Base-by-base conservation (phyloP, 2,797 vertebrate species). In the Anguilla marmorata region DNA sequence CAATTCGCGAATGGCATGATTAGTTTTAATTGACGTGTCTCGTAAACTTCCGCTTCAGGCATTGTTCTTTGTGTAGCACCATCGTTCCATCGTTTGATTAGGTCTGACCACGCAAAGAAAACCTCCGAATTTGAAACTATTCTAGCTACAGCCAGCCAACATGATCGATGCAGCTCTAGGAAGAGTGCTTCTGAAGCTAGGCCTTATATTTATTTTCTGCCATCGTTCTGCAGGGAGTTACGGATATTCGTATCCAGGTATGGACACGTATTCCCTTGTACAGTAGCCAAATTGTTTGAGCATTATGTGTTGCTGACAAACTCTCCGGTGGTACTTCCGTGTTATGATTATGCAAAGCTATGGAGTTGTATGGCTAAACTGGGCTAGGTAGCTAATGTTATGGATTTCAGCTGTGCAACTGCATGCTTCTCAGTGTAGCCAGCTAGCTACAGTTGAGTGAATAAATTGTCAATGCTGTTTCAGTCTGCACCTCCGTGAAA, bases 111-210 rank as follows among this genome's bases (percentile, higher is more conserved):
- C 30, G 12, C 33, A 74, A 45, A 1, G 33, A 76, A 86, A 50
- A 5, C 33, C 89, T 87, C 90, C 54, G 89, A 90, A 90, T 93
- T 91, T 93, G 88, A 93, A 93, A 92, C 30, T 86, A n/a, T 33
- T 50, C 48, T 84, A 5, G 76, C 48, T 24, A 66, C 4, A 19
- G 66, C 52, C 87, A 21, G 24, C 33, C n/a, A 80, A 27, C 1
- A 93, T 91, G 91, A 74, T 54, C 11, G 50, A 54, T 3, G 0
- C 54, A 37, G 0, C 37, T 4, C 12, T 56, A n/a, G 27, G 7
- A 4, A 30, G 21, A 56, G 0, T 37, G 9, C 63, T 60, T 76
- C 16, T 41, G 1, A 2, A 30, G 1, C 88, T 90, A 27, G 33
- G 72, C 24, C 16, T 83, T 45, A 4, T 88, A 27, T 88, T 80